Base-by-base conservation (phyloP, 2,888 invertebrate genomes). In the Achlya flavicornis region DNA sequence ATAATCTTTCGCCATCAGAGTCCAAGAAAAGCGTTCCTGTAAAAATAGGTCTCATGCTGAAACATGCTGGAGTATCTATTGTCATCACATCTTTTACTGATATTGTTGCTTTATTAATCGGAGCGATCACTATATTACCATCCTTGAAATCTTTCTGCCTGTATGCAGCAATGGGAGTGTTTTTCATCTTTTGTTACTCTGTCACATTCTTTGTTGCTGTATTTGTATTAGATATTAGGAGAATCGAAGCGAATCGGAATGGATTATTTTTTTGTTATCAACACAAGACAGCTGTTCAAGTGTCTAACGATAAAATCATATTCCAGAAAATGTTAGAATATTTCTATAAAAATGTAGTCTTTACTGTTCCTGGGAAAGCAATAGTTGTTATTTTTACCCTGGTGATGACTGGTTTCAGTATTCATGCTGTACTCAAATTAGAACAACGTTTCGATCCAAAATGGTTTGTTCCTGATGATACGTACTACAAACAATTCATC, bases 11-110 rank as follows among this genome's bases (percentile, higher is more conserved):
- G 11, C 86, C 91, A 57, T 90, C 94, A 61, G 92, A 94, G 69
- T 86, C 89, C 60, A 87, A 91, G 64, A 91, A 94, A 73, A 93
- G 95, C 71, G 79, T 96, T 41, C 94, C 95, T n/a, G 94, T 96
- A 75, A 95, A 95, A 86, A 93, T 97, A 63, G 97, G 96, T 0
- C 83, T 95, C 57, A 96, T 96, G 94, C 83, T 97, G 63, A 95
- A 96, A 83, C 97, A 97, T 82, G 97, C 97, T 6, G 97, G 97
- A 3, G 96, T 97, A 0, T 97, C 97, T 0, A 97, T 98, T 70
- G 97, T 96, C 2, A 96, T 97, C 32, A 97, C 97, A 6, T 97
- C 97, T 0, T 93, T 97, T 70, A 97, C 97, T 0, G 97, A 97
- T 84, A 96, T 97, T 61, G 95, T 96, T 38, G 97, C 97, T 48